These are phyloP conservation scores for Dynastes hyllus DNA, from an alignment of 2,888 invertebrate species.

Conservation along the genomic window DNA sequence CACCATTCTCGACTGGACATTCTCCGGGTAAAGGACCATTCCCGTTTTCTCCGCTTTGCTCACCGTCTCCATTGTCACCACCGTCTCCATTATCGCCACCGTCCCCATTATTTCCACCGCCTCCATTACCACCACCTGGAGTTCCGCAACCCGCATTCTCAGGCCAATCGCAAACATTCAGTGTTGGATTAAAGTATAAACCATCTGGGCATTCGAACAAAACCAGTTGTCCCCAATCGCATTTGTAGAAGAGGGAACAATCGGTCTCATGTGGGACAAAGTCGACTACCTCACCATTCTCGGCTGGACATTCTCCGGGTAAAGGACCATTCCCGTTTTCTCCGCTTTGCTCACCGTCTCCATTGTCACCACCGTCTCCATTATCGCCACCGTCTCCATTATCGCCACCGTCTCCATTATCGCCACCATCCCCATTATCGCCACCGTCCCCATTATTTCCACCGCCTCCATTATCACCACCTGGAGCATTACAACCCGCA, in stretches of 20 bases:
- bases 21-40: not conserved
- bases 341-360: no score
- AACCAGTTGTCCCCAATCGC: not conserved
- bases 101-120: no score
- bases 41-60: not conserved
- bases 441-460: not conserved
- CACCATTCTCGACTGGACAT: constrained; percentile 39
- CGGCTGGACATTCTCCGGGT: no score
- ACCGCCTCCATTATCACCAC: no score
- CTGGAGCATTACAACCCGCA: no score
- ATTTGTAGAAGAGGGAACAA: constrained; percentile 20
- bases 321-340: not conserved
- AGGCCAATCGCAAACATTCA: constrained; percentile 4
- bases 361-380: no score
- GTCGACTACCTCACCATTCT: not conserved
- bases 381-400: not conserved
- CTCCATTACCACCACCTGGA: no score
- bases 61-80: not conserved
- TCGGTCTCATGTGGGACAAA: constrained; percentile 3
- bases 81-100: not conserved
- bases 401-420: no score
- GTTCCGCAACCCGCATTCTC: no score
- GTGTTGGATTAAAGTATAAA: constrained; percentile 9
- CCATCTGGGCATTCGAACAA: constrained; percentile 6
- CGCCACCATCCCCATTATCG: no score